Evolutionary conservation across 2,113 vertebrate genomes (phyloP).

Genomic region (Australoheros scitulus): DNA sequence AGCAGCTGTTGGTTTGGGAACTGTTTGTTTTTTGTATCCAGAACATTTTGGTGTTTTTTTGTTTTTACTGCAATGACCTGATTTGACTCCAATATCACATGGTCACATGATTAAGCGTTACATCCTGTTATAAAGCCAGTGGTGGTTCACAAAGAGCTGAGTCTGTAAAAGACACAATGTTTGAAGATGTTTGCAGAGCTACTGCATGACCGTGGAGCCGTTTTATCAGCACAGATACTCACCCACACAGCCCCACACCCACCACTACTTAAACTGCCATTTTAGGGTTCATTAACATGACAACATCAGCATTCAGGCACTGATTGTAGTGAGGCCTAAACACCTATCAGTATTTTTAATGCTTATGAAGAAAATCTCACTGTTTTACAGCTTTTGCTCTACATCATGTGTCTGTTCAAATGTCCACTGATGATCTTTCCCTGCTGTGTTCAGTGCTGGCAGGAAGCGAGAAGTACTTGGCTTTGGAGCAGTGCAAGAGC

Average conservation of each 20-base stretch:
- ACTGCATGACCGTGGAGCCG: not conserved
- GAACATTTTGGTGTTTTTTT: too few species aligned
- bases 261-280: not conserved
- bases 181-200: not conserved
- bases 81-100: too few species aligned
- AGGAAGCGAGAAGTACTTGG: conserved; percentile 73
- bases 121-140: accelerated
- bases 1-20: not conserved
- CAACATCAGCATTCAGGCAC: not conserved
- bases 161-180: too few species aligned
- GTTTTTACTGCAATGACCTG: too few species aligned
- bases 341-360: not conserved
- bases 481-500: conserved; percentile 81
- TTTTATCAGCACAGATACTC: not conserved
- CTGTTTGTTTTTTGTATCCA: too few species aligned
- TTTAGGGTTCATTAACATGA: not conserved
- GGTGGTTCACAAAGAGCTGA: not conserved
- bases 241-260: not conserved
- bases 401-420: not conserved
- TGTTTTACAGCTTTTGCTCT: not conserved
- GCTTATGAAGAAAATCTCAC: too few species aligned
- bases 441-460: conserved; percentile 66
- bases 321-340: not conserved
- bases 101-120: not conserved
- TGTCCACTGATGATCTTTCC: not conserved